These are phyloP conservation scores for Florisuga fusca DNA, from an alignment of 2,797 vertebrate genomes.

Conservation along the genomic window DNA sequence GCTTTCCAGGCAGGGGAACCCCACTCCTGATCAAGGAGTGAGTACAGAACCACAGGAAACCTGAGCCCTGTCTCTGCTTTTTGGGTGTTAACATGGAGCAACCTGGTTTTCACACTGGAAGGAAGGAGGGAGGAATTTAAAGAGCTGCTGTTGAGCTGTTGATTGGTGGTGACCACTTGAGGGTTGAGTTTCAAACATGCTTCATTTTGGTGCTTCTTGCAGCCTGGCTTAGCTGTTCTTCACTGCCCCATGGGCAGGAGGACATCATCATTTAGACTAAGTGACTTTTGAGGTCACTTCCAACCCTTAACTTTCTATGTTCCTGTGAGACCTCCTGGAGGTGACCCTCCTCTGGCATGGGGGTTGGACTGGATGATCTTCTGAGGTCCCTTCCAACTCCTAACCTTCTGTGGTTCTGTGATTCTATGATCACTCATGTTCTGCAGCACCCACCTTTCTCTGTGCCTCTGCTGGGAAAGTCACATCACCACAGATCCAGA, in stretches of 20 bases:
- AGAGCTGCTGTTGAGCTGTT: neutral
- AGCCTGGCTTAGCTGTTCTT: neutral
- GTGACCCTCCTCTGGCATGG: too few species aligned
- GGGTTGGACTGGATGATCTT: too few species aligned
- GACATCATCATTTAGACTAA: too few species aligned
- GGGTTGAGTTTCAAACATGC: neutral
- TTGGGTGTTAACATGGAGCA: rapidly evolving
- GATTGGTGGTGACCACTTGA: neutral
- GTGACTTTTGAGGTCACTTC: too few species aligned
- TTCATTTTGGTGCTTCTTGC: neutral
- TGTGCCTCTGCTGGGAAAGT: neutral
- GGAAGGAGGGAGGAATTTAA: neutral
- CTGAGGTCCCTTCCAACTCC: too few species aligned
- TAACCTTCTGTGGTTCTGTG: too few species aligned
- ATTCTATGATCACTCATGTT: rapidly evolving
- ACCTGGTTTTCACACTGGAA: neutral
- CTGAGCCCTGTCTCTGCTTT: neutral
- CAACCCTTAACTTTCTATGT: too few species aligned
- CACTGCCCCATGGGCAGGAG: rapidly evolving
- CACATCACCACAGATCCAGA: neutral
- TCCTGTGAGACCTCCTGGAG: too few species aligned
- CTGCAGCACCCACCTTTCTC: neutral
- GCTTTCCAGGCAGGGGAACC: neutral
- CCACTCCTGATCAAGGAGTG: rapidly evolving
- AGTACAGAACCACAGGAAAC: rapidly evolving